Conservation (phyloP, 92 coral and sea anemone species). For the Porites divaricata region DNA sequence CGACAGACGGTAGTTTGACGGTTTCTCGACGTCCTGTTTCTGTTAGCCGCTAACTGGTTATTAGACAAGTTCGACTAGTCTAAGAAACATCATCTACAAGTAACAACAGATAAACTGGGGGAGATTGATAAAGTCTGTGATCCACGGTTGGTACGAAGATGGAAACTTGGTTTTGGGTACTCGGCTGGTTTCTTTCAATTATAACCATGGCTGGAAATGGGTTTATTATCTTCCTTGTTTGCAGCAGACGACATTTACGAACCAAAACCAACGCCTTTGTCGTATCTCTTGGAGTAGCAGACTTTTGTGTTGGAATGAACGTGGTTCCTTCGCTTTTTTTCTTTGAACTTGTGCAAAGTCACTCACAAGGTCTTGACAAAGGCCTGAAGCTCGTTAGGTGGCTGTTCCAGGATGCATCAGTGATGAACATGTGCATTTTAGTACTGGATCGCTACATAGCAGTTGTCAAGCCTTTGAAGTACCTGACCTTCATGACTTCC, state of each 20-base stretch:
- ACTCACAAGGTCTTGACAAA: not conserved
- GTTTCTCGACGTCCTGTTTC: too few relatives aligned
- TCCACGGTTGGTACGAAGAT: too few relatives aligned
- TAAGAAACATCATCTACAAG: too few relatives aligned
- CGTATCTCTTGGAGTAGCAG: not conserved
- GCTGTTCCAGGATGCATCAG: not conserved
- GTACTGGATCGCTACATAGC: constrained; percentile 3
- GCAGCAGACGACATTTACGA: not conserved
- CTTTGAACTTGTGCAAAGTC: not conserved
- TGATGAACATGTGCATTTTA: not conserved
- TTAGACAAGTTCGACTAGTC: too few relatives aligned
- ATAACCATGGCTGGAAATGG: too few relatives aligned
- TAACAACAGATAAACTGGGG: too few relatives aligned
- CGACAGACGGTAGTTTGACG: too few relatives aligned
- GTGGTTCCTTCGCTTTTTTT: not conserved
- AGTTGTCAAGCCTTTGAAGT: not conserved
- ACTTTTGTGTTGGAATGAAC: not conserved
- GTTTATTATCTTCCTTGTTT: too few relatives aligned
- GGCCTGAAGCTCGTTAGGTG: not conserved
- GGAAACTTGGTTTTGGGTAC: not conserved
- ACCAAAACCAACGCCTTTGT: constrained; percentile 1
- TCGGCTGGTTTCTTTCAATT: too few relatives aligned
- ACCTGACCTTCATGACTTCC: not conserved
- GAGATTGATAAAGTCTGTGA: too few relatives aligned
- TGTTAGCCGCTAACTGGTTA: too few relatives aligned